These are phyloP conservation scores for Accipiter cooperii DNA, from an alignment of 2,113 vertebrate genomes.

Conservation along the genomic window DNA sequence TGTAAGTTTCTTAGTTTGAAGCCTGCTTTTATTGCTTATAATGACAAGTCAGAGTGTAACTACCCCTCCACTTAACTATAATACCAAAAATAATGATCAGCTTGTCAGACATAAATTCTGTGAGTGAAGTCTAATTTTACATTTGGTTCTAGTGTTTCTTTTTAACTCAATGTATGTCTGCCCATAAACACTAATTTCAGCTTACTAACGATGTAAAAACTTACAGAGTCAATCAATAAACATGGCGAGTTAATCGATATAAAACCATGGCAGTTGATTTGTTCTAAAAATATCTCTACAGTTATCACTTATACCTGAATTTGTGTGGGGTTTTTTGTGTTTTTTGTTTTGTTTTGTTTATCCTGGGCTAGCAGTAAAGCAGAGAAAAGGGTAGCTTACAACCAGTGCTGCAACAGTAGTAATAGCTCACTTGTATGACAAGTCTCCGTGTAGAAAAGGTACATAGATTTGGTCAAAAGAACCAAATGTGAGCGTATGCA, in stretches of 20 bases:
- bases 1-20: neutral
- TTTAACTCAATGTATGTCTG: neutral
- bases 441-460: neutral
- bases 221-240: neutral
- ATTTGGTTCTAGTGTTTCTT: neutral
- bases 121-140: neutral
- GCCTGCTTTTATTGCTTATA: neutral
- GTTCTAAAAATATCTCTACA: neutral
- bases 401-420: neutral
- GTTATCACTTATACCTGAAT: neutral
- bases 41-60: neutral
- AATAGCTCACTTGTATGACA: neutral
- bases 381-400: neutral
- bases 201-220: neutral
- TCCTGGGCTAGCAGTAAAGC: neutral
- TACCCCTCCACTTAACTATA: neutral
- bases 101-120: neutral
- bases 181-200: neutral
- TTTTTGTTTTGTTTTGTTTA: too few relatives aligned
- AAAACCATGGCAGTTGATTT: neutral
- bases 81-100: neutral
- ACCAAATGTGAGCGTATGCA: neutral
- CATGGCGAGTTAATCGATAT: neutral
- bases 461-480: neutral
- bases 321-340: neutral